A percentile compares a stretch with the other conserved stretches of the same genome.
These are phyloP conservation scores for Eriocheir sinensis DNA, from an alignment of 1,140 invertebrate species.

Conservation along the genomic window DNA sequence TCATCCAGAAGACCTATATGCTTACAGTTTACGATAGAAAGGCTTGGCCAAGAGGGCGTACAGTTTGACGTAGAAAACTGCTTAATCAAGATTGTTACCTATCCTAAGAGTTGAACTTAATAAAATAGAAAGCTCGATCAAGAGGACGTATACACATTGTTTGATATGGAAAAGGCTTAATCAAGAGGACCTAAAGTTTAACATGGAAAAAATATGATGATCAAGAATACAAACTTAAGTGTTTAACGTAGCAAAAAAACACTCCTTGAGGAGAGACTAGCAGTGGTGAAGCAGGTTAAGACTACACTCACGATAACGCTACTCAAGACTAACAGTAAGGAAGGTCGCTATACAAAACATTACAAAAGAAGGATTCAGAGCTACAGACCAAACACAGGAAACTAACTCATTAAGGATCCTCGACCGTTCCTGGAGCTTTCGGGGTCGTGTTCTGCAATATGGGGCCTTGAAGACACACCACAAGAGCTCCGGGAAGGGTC, in stretches of 20 bases:
- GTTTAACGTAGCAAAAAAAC: not conserved
- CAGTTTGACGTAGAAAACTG: too few species aligned
- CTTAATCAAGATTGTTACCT: too few species aligned
- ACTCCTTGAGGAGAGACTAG: not conserved
- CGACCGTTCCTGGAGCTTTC: not conserved
- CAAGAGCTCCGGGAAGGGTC: not conserved
- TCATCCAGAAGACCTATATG: too few species aligned
- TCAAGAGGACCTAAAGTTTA: too few species aligned
- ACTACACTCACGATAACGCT: not conserved
- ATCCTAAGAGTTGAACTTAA: too few species aligned
- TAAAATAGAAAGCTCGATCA: too few species aligned
- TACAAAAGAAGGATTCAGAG: not conserved
- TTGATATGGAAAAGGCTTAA: too few species aligned
- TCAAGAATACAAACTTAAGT: too few species aligned
- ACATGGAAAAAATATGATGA: too few species aligned
- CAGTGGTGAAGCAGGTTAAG: not conserved
- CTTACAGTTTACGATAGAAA: too few species aligned
- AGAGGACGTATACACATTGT: too few species aligned
- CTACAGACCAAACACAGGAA: not conserved
- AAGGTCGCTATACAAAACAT: not conserved
- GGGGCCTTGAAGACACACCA: not conserved
- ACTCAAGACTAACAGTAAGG: slow-evolving; percentile 24
- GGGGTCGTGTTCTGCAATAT: not conserved
- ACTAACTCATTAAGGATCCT: not conserved
- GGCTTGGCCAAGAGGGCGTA: too few species aligned